These are phyloP conservation scores for Drosophila hydei DNA, from an alignment of 1,140 invertebrate genomes.

Conservation along the genomic window DNA sequence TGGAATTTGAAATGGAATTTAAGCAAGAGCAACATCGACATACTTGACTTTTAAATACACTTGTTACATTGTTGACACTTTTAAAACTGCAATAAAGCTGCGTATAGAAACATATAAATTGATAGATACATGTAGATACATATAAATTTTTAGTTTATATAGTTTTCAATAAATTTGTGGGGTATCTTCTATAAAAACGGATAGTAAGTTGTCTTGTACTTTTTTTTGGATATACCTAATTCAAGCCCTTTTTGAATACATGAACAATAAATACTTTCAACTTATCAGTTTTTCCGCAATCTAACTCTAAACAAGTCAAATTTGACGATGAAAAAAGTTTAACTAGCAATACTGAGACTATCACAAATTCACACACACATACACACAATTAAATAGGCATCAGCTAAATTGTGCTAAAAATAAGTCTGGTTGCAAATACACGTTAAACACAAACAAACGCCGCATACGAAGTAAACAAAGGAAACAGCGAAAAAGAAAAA, in stretches of 20 bases:
- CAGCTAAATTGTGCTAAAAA: conserved; percentile 47
- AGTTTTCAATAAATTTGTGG: too few relatives aligned
- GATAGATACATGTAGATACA: too few relatives aligned
- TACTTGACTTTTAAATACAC: conserved; percentile 18
- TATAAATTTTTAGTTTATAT: too few relatives aligned
- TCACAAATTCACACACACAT: neutral
- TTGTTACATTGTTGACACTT: too few relatives aligned
- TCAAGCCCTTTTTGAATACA: too few relatives aligned
- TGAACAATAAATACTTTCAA: too few relatives aligned
- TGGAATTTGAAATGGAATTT: conserved; percentile 38
- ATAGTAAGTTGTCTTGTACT: too few relatives aligned
- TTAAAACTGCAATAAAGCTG: neutral
- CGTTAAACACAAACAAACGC: conserved; percentile 28
- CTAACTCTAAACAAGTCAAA: neutral
- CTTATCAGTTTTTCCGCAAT: neutral
- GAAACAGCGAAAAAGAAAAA: conserved; percentile 4
- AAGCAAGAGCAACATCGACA: conserved; percentile 1
- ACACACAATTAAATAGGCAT: conserved; percentile 10
- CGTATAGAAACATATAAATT: neutral
- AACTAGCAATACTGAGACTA: neutral
- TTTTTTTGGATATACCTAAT: too few relatives aligned
- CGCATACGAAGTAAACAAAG: conserved; percentile 38
- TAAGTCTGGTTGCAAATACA: conserved; percentile 37
- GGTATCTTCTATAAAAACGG: too few relatives aligned
- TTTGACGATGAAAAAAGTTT: neutral